Evolutionary conservation across 2,888 invertebrate genomes (phyloP), one percentile per base, ranked within the genome.

Genomic region (Lithophane ornitopus): DNA sequence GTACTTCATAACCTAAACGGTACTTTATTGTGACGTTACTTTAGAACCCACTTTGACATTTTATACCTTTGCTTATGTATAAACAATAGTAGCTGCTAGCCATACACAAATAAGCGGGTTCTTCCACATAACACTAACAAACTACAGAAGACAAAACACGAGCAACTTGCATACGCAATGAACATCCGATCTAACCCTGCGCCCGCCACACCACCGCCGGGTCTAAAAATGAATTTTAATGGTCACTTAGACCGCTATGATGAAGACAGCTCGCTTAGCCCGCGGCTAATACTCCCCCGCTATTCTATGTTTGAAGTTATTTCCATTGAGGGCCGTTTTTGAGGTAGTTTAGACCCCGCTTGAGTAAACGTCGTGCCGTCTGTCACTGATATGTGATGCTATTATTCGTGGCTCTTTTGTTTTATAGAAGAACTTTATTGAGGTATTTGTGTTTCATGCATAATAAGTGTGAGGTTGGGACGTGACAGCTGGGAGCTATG

Each of bases 161-260:
- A 84, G 58, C 78, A 76, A 74, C 76, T 78, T 79, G 78, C 81
- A 87, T 75, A 80, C 73, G 44, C 76, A 81, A 83, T 72, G 71
- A 67, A 65, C 75, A 80, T 70, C 74, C 71, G 75, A 77, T 81
- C 71, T 76, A 81, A 83, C 84, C 74, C 73, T 66, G 79, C 63
- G 75, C 65, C 85, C 86, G 81, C 82, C 69, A 70, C 82, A 78
- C 39, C 81, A 89, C 90, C 90, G 87, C 87, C 87, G 91, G 92
- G 91, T 80, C 90, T 91, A 92, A 93, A 94, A 94, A 94, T 94
- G 94, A 95, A 95, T 95, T 94, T 94, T 95, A 95, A 95, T 94
- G 94, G 94, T 94, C 94, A 94, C 93, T 94, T 94, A 92, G 90
- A 81, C 89, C 88, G 84, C 92, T 83, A 90, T 93, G 93, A 94